Evolutionary conservation across 2,113 vertebrate genomes (phyloP), one percentile per base, ranked within the genome.

Genomic region (Erythrocercus mccallii): DNA sequence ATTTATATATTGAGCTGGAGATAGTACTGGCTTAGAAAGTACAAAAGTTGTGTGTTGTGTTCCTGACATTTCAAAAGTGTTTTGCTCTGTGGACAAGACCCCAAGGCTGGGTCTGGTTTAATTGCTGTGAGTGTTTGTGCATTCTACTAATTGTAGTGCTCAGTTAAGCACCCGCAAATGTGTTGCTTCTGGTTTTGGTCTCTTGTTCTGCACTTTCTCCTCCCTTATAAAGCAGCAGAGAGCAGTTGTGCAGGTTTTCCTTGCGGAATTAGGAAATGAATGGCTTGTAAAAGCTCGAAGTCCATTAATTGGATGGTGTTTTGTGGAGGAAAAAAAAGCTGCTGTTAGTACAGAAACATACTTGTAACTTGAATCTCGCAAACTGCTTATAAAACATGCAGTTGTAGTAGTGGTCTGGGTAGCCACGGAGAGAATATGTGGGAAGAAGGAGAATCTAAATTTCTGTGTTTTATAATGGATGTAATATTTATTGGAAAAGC

Each of bases 191-290:
- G 84, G 62, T 80, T 82, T 90, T 23, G 74, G 24, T 88, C 58
- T 90, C 91, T 30, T 40, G n/a, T 86, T 80, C 69, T 42, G 15
- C 35, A 7, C 38, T 73, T 92, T 82, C 38, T n/a, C 69, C 72
- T 58, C 56, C 2, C 12, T 88, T 81, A 65, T 31, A 65, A 94
- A 90, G 70, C 87, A 77, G 58, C 50, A 48, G 85, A 95, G 76
- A 85, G 81, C 79, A 54, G 54, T 69, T 77, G 71, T 45, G 70
- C 87, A 44, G 64, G 42, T 90, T 97, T 95, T 92, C 79, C 57
- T 84, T 31, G 9, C 0, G 1, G 70, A 86, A 44, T 70, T 91
- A 37, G 51, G 81, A 88, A 92, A 91, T 60, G 5, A 50, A 60
- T 11, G 54, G 62, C 85, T 93, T 86, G 78, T 94, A 77, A 95